These are phyloP conservation scores for Dendronephthya gigantea DNA, from an alignment of 64 coral and sea anemone species.

Conservation along the genomic window DNA sequence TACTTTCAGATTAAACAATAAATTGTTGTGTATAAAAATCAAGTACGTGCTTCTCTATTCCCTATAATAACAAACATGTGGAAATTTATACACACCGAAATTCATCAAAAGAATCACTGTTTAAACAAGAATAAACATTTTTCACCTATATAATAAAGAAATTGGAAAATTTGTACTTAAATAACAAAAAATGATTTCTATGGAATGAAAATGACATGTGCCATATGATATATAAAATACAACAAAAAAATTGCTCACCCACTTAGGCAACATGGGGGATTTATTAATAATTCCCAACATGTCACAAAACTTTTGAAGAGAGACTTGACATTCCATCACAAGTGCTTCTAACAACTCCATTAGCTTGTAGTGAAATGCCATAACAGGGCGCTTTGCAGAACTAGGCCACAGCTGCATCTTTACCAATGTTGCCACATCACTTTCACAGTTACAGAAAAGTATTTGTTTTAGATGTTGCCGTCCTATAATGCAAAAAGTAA, in stretches of 20 bases:
- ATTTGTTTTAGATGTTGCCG: background rate
- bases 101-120: conserved; percentile 6
- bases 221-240: too few relatives aligned
- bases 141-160: background rate
- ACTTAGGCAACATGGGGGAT: background rate
- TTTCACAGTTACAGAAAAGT: background rate
- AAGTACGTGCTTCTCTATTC: too few relatives aligned
- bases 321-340: background rate
- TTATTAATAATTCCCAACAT: background rate
- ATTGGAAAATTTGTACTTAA: too few relatives aligned
- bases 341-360: background rate
- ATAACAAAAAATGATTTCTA: too few relatives aligned
- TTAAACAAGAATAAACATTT: background rate
- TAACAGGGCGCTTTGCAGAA: background rate
- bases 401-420: background rate
- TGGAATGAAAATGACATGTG: too few relatives aligned
- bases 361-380: background rate
- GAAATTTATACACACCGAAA: too few relatives aligned
- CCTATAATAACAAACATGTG: too few relatives aligned
- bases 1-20: too few relatives aligned
- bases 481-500: background rate
- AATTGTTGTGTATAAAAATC: too few relatives aligned
- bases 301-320: background rate
- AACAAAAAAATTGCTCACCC: background rate
- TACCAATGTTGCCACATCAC: background rate